These are phyloP conservation scores for Tetragnatha versicolor DNA, from an alignment of 1,140 invertebrate genomes.

Conservation along the genomic window DNA sequence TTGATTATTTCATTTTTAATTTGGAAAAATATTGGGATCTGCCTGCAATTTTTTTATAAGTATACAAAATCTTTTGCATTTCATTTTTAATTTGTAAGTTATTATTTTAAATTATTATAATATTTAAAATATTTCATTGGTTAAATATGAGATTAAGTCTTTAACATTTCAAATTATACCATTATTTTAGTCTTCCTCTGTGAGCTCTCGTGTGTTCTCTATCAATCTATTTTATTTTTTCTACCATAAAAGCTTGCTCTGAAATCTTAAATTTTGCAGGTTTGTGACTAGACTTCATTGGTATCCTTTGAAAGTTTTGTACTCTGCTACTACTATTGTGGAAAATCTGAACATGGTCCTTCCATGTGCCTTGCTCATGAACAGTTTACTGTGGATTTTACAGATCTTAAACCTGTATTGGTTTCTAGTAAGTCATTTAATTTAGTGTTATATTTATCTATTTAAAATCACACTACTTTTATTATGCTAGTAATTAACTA, in stretches of 20 bases:
- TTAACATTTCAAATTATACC: background rate
- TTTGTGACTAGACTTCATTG: constrained; percentile 63
- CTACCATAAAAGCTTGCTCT: background rate
- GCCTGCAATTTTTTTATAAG: too few species aligned
- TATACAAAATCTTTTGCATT: too few species aligned
- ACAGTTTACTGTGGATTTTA: constrained; percentile 62
- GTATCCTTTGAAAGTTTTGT: constrained; percentile 64
- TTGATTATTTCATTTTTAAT: too few species aligned
- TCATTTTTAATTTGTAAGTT: too few species aligned
- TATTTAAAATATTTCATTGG: background rate
- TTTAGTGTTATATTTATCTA: background rate
- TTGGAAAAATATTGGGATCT: too few species aligned
- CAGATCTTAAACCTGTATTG: constrained; percentile 65
- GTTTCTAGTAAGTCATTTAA: constrained; percentile 63
- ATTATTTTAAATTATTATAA: too few species aligned
- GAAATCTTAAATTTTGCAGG: constrained; percentile 56
- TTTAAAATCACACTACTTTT: background rate
- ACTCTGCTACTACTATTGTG: constrained; percentile 61
- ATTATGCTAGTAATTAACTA: too few species aligned
- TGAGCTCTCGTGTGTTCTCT: background rate
- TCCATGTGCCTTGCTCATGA: constrained; percentile 62
- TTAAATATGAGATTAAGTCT: background rate
- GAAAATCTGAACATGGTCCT: constrained; percentile 55
- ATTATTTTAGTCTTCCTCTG: background rate
- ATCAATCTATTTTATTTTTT: constrained; percentile 9